Evolutionary conservation across 2,113 vertebrate genomes (phyloP).

Genomic region (Prunella fulvescens): DNA sequence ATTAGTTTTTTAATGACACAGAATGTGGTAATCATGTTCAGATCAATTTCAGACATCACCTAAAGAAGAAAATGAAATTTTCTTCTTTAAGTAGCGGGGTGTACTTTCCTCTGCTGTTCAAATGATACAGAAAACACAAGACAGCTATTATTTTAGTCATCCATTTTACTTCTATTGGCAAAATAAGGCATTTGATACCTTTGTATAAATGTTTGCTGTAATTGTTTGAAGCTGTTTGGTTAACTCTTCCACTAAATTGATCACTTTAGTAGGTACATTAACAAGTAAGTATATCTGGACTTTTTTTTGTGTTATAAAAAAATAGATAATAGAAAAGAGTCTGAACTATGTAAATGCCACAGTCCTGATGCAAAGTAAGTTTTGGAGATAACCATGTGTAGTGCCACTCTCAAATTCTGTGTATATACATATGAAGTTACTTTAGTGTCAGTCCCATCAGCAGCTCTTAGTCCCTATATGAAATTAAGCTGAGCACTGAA

Average conservation of each 20-base stretch:
- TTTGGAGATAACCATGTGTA: background rate
- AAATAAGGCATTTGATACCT: background rate
- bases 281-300: background rate
- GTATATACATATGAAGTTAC: background rate
- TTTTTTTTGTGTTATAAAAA: background rate
- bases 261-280: background rate
- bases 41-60: background rate
- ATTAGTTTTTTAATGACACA: background rate
- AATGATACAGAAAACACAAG: background rate
- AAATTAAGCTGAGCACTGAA: background rate
- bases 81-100: background rate
- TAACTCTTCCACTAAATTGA: background rate
- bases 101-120: background rate
- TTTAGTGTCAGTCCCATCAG: background rate
- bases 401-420: background rate
- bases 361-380: background rate
- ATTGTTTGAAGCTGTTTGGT: background rate
- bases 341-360: background rate
- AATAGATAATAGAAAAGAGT: background rate
- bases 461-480: background rate
- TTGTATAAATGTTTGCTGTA: background rate
- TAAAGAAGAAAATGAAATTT: background rate
- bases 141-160: background rate
- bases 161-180: background rate
- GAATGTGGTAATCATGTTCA: background rate